Conservation (phyloP, 2,888 invertebrate genomes). For the Brachylomia viminalis region DNA sequence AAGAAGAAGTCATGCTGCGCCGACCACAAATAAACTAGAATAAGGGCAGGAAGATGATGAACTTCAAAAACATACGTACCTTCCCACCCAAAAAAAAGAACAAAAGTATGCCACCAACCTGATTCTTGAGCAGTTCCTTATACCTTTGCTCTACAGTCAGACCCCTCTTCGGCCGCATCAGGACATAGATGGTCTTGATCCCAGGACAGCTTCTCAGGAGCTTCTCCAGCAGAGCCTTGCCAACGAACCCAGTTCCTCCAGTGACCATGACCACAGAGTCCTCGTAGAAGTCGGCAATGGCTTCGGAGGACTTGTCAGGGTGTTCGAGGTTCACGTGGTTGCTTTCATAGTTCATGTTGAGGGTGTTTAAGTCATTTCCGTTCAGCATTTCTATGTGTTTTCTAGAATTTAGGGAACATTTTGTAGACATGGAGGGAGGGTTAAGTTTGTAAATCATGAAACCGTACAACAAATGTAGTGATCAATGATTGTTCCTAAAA, state of each 20-base stretch:
- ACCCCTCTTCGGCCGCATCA: slow-evolving; percentile 94
- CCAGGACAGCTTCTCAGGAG: slow-evolving; percentile 96
- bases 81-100: background rate
- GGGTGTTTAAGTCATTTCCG: slow-evolving; percentile 80
- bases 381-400: slow-evolving; percentile 80
- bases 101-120: slow-evolving; percentile 77
- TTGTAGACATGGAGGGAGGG: background rate
- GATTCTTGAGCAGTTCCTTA: slow-evolving; percentile 94
- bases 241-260: slow-evolving; percentile 95
- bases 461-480: too few relatives aligned
- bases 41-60: background rate
- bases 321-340: slow-evolving; percentile 63
- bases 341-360: slow-evolving; percentile 76
- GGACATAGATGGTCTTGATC: slow-evolving; percentile 94
- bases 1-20: background rate
- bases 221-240: slow-evolving; percentile 98
- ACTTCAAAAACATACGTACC: slow-evolving; percentile 6
- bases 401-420: slow-evolving; percentile 60
- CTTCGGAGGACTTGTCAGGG: slow-evolving; percentile 73
- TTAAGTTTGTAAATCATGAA: too few relatives aligned
- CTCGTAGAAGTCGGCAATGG: slow-evolving; percentile 88
- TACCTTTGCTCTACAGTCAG: slow-evolving; percentile 93
- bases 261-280: slow-evolving; percentile 89
- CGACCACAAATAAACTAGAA: background rate
- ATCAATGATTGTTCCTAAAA: too few relatives aligned